These are phyloP conservation scores for Heliconius aoede DNA, from an alignment of 2,888 invertebrate genomes.

Conservation along the genomic window DNA sequence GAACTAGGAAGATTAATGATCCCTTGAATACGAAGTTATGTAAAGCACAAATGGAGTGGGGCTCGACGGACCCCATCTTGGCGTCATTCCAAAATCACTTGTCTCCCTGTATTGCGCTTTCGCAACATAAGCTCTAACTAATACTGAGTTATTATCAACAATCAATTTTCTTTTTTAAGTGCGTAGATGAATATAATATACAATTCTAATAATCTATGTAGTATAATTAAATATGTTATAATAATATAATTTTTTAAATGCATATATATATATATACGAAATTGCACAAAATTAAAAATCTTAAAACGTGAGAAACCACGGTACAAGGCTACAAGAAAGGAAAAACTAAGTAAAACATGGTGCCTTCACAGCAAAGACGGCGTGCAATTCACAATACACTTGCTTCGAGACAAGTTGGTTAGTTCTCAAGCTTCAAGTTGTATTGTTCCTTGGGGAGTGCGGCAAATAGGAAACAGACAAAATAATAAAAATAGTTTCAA, in stretches of 20 bases:
- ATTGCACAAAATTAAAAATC: slow-evolving; percentile 9
- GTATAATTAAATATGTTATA: neutral
- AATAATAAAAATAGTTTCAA: slow-evolving; percentile 81
- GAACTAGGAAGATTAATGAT: slow-evolving; percentile 83
- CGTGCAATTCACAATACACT: slow-evolving; percentile 80
- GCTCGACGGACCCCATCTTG: slow-evolving; percentile 74
- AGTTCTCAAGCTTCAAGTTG: slow-evolving; percentile 72
- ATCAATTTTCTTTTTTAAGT: slow-evolving; percentile 38
- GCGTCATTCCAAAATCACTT: slow-evolving; percentile 81
- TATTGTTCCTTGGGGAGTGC: slow-evolving; percentile 74
- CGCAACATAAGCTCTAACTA: slow-evolving; percentile 54
- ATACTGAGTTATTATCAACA: slow-evolving; percentile 48
- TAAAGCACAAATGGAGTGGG: slow-evolving; percentile 81
- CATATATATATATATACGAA: neutral
- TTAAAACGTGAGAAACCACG: slow-evolving; percentile 28
- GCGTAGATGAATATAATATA: neutral
- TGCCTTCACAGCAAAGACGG: slow-evolving; percentile 55
- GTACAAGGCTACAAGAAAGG: slow-evolving; percentile 39
- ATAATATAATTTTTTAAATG: neutral
- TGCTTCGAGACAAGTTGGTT: slow-evolving; percentile 71
- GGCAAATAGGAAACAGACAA: slow-evolving; percentile 80
- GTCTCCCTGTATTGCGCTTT: slow-evolving; percentile 73
- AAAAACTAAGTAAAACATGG: slow-evolving; percentile 55
- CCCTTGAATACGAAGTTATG: slow-evolving; percentile 82
- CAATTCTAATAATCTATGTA: neutral